These are phyloP conservation scores for Chrysogorgia sp. DNA, from an alignment of 92 coral and sea anemone species.

Conservation along the genomic window DNA sequence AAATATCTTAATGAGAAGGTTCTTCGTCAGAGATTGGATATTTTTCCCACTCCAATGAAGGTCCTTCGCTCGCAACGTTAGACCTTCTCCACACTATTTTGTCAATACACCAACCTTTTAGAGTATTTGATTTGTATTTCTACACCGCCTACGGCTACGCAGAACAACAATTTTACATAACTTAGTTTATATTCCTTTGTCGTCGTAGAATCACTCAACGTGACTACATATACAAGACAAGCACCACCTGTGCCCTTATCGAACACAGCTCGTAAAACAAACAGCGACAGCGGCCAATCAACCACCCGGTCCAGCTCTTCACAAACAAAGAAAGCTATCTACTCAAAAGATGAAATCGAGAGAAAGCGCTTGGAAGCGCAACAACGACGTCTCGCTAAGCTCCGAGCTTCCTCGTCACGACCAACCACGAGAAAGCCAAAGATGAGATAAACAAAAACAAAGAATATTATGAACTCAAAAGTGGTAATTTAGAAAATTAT, in stretches of 20 bases:
- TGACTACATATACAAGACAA: background rate
- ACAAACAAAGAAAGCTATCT: background rate
- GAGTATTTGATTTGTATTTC: too few relatives aligned
- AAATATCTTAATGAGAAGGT: too few relatives aligned
- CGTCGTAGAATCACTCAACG: background rate
- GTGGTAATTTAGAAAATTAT: too few relatives aligned
- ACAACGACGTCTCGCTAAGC: slow-evolving; percentile 32
- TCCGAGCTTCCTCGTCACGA: background rate
- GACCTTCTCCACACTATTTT: too few relatives aligned
- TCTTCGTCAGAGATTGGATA: too few relatives aligned
- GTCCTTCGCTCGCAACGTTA: too few relatives aligned
- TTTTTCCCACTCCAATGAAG: too few relatives aligned
- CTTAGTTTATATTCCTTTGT: background rate
- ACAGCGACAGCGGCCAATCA: background rate
- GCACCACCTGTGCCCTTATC: background rate
- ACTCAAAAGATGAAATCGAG: slow-evolving; percentile 12
- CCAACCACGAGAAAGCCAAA: background rate
- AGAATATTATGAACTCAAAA: too few relatives aligned
- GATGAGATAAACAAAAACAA: background rate
- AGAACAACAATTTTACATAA: too few relatives aligned
- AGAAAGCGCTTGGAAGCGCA: slow-evolving; percentile 24
- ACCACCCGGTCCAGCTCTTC: background rate
- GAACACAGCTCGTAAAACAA: background rate
- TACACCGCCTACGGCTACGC: too few relatives aligned
- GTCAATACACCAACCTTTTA: too few relatives aligned